phyloP scores from a whole-genome alignment of 2,797 vertebrate species.

The Pristis pectinata region DNA sequence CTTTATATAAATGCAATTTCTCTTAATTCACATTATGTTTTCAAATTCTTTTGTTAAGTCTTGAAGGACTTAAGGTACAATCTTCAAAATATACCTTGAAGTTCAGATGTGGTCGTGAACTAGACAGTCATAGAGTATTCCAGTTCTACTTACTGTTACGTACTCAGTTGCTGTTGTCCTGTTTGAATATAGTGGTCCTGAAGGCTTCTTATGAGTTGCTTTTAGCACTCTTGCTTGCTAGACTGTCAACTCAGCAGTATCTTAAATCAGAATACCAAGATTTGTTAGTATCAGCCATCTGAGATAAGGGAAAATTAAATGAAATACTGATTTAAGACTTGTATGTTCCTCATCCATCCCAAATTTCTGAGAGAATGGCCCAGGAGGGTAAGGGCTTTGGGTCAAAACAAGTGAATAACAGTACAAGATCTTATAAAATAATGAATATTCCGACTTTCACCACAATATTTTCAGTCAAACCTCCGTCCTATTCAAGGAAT shows the following conservation, averaged over 20 bases:
- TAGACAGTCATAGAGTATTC: neutral
- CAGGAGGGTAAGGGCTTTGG: neutral
- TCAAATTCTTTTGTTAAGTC: neutral
- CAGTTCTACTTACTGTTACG: neutral
- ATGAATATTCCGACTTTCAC: too few relatives aligned
- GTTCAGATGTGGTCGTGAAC: neutral
- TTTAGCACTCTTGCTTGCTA: neutral
- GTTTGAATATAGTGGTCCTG: neutral
- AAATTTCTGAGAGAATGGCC: neutral
- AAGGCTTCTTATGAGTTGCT: neutral
- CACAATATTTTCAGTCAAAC: too few relatives aligned
- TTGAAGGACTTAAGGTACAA: neutral
- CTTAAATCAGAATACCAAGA: neutral
- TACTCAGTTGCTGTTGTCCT: neutral
- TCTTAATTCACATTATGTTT: neutral
- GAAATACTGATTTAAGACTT: neutral
- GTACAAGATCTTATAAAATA: too few relatives aligned
- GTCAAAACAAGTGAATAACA: too few relatives aligned
- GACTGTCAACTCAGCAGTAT: neutral
- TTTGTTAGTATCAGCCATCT: neutral
- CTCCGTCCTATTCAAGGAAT: neutral
- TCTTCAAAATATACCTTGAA: neutral
- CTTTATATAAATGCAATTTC: neutral
- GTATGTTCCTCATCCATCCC: neutral
- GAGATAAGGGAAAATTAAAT: neutral